Evolutionary conservation across 2,797 vertebrate genomes (phyloP).

Genomic region (Catamblyrhynchus diadema): DNA sequence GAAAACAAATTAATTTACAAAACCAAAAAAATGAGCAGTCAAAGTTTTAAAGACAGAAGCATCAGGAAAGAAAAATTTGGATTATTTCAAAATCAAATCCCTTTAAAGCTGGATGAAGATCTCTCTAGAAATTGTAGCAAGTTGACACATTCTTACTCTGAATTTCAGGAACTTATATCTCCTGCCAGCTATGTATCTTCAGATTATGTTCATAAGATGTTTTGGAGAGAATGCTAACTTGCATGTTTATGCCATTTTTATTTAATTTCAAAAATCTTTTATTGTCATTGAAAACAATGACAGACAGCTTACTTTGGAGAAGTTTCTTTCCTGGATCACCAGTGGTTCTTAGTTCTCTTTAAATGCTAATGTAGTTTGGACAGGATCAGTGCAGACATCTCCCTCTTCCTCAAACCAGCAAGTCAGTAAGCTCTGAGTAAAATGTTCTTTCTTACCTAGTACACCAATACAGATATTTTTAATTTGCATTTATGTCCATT

Average conservation of each 20-base stretch:
- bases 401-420: not conserved
- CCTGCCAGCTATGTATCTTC: not conserved
- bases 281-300: not conserved
- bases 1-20: not conserved
- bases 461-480: not conserved
- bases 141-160: not conserved
- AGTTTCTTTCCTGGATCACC: not conserved
- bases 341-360: not conserved
- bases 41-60: not conserved
- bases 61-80: not conserved
- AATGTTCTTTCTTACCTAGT: not conserved
- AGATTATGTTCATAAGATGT: not conserved
- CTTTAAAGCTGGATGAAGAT: not conserved
- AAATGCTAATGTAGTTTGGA: not conserved
- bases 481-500: not conserved
- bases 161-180: not conserved
- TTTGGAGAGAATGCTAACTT: not conserved
- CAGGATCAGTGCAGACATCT: not conserved
- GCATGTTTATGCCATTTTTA: not conserved
- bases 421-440: not conserved
- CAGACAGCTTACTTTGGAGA: not conserved
- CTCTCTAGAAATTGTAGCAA: not conserved
- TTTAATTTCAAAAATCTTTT: not conserved
- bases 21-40: rapidly evolving
- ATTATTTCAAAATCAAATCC: not conserved